A percentile compares a stretch with the other conserved stretches of the same genome.
Evolutionary conservation across 2,113 vertebrate genomes (phyloP).

Genomic region (Ardeotis arabs): DNA sequence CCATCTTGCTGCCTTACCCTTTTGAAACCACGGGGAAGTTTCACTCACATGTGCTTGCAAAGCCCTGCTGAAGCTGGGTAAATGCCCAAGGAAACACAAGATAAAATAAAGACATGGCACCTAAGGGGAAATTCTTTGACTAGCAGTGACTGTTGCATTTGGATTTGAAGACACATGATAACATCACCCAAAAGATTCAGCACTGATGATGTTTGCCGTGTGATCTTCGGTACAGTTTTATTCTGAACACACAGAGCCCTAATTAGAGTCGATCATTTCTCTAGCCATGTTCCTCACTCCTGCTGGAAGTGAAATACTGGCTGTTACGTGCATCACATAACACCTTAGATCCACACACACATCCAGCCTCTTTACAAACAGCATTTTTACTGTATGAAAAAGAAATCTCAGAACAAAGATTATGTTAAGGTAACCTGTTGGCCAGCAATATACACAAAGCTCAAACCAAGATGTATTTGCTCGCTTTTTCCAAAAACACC

Average conservation of each 20-base stretch:
- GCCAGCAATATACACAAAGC: background rate
- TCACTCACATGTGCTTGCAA: background rate
- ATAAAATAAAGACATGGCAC: background rate
- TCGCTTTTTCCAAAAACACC: slow-evolving; percentile 20
- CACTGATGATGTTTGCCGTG: background rate
- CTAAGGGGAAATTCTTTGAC: background rate
- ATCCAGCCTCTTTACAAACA: background rate
- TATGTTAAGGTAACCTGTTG: background rate
- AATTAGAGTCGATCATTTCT: background rate
- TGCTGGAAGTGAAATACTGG: background rate
- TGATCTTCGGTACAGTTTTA: background rate
- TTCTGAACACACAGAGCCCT: background rate
- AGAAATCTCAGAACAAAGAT: slow-evolving; percentile 17
- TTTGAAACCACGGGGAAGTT: background rate
- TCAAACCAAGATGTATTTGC: background rate
- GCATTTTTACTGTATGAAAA: slow-evolving; percentile 6
- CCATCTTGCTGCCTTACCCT: background rate
- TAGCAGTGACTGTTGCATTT: background rate
- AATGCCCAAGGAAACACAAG: background rate
- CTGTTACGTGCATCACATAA: background rate
- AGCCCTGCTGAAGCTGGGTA: background rate
- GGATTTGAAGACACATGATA: background rate
- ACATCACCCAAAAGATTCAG: background rate
- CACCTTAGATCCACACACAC: background rate
- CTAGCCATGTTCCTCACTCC: background rate